Evolutionary conservation across 2,888 invertebrate genomes (phyloP).

Genomic region (Exephanes ischioxanthus): DNA sequence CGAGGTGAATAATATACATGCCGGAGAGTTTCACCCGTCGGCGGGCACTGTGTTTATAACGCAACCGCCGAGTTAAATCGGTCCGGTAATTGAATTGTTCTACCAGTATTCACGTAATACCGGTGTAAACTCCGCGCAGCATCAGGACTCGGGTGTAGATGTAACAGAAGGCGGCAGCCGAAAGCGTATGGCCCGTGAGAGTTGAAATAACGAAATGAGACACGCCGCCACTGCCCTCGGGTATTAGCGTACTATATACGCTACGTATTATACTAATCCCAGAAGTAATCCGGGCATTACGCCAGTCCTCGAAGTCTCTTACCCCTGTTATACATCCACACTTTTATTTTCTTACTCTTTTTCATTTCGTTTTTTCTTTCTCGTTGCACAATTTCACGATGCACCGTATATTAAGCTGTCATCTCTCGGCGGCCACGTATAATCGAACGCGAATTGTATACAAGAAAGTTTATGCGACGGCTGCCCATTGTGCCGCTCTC

Average conservation of each 20-base stretch:
- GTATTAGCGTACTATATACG: conserved; percentile 26
- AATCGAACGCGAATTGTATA: conserved; percentile 19
- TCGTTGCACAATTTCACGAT: conserved; percentile 24
- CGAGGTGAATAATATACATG: conserved; percentile 13
- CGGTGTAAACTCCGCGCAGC: conserved; percentile 16
- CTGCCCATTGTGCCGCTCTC: conserved; percentile 15
- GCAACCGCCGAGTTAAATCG: conserved; percentile 35
- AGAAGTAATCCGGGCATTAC: conserved; percentile 55
- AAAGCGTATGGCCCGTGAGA: conserved; percentile 22
- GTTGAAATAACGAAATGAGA: conserved; percentile 47
- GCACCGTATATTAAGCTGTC: conserved; percentile 1
- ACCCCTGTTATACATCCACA: neutral
- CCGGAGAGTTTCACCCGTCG: conserved; percentile 41
- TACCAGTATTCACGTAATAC: conserved; percentile 53
- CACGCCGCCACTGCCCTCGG: conserved; percentile 22
- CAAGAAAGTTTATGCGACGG: neutral
- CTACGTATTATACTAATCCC: conserved; percentile 42
- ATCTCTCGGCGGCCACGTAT: conserved; percentile 15
- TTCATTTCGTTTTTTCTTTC: neutral
- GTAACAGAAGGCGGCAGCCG: conserved; percentile 1
- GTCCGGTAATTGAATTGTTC: conserved; percentile 62
- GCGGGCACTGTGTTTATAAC: conserved; percentile 33
- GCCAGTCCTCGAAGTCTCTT: conserved; percentile 17
- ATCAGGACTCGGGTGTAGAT: conserved; percentile 1
- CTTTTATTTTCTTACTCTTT: neutral